Evolutionary conservation across 2,888 invertebrate genomes (phyloP), one percentile per base, ranked within the genome.

Genomic region (Conchocele bisecta): DNA sequence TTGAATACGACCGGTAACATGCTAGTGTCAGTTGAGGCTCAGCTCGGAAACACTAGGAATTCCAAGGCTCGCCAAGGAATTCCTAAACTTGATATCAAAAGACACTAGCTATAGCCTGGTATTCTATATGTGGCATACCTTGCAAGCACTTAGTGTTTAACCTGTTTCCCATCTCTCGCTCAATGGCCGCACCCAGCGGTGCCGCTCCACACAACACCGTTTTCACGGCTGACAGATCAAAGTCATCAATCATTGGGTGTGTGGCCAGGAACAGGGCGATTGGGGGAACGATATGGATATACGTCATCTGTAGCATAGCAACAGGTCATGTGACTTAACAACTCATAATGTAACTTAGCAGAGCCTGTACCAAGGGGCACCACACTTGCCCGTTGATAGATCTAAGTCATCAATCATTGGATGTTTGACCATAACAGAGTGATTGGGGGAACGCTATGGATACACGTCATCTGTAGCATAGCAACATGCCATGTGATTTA

Each of bases 381-480:
- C 64, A 97, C 91, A 89, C 97, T 94, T 86, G 95, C 96, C 67
- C n/a, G n/a, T n/a, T n/a, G n/a, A n/a, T n/a, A n/a, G n/a, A n/a
- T n/a, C n/a, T n/a, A n/a, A n/a, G n/a, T 94, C 93, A 37, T 93
- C 92, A 2, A 96, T 94, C 57, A 93, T 92, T 0, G 94, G 93
- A 88, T 94, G 92, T 66, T 94, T 93, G 0, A 93, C 93, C 91
- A 96, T 82, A 95, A 93, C 11, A 96, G 93, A 89, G 96, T 94
- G 58, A 95, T 92, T 20, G 97, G 96, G 5, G 97, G 97, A n/a
- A 96, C 96, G 2, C 95, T 88, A 79, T 95, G 94, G 5, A 96
- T 88, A 46, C 94, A 80, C 15, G 93, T 93, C 3, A 95, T 93
- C 93, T 95, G 39, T 9, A 72, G 61, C n/a, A 35, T 26, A 51